phyloP scores from a whole-genome alignment of 2,113 vertebrate genomes.

The Poeciliopsis prolifica region DNA sequence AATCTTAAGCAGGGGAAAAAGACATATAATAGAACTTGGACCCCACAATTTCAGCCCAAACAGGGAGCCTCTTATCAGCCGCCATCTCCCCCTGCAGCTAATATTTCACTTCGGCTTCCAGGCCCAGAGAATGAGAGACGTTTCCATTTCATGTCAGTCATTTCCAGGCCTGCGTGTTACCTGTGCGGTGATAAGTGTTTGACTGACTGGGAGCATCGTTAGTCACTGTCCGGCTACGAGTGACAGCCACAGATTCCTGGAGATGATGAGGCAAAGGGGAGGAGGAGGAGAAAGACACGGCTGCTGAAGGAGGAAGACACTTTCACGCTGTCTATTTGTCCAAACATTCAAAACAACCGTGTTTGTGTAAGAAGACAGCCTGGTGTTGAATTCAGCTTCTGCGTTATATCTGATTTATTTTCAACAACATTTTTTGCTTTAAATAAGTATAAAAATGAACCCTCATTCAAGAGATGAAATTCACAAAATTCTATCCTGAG shows the following conservation, averaged over 20 bases:
- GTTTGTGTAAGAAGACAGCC: neutral
- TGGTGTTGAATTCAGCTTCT: neutral
- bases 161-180: constrained; percentile 77
- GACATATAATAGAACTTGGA: constrained; percentile 67
- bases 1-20: constrained; percentile 27
- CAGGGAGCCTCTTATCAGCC: constrained; percentile 61
- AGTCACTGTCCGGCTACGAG: constrained; percentile 74
- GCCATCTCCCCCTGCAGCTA: constrained; percentile 73
- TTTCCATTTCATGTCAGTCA: constrained; percentile 82
- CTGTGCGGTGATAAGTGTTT: constrained; percentile 81
- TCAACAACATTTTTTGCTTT: neutral
- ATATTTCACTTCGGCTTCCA: constrained; percentile 74
- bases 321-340: constrained; percentile 27
- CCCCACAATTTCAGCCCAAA: constrained; percentile 70
- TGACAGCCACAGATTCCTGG: constrained; percentile 74
- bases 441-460: neutral
- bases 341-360: neutral
- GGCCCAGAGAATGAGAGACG: constrained; percentile 75
- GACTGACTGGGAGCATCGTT: constrained; percentile 78
- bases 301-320: constrained; percentile 2
- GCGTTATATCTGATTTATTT: neutral
- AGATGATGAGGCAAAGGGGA: constrained; percentile 55
- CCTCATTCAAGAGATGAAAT: neutral
- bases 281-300: constrained; percentile 6
- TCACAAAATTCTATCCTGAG: neutral